phyloP scores from a whole-genome alignment of 1,140 invertebrate genomes.

The Harpegnathos saltator region DNA sequence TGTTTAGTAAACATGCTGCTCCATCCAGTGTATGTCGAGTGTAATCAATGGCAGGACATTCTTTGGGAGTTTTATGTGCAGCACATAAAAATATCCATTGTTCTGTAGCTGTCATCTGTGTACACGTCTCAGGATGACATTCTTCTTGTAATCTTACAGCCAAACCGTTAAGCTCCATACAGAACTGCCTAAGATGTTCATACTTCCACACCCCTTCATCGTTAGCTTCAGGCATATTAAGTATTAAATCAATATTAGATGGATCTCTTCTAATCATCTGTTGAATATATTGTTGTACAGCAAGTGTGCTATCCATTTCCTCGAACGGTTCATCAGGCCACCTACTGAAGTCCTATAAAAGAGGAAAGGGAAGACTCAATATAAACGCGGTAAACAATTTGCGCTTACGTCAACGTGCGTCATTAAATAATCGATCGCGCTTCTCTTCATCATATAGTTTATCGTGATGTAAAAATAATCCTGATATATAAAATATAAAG shows the following conservation, averaged over 20 bases:
- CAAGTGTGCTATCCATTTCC: conserved; percentile 99
- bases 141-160: conserved; percentile 97
- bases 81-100: conserved; percentile 99
- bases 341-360: conserved; percentile 95
- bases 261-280: conserved; percentile 98
- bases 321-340: conserved; percentile 99
- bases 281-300: conserved; percentile 99
- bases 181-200: conserved; percentile 99
- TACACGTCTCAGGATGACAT: conserved; percentile 98
- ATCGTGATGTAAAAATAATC: conserved; percentile 40
- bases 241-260: conserved; percentile 96
- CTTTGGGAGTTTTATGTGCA: conserved; percentile 99
- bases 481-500: neutral
- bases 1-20: conserved; percentile 98
- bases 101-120: conserved; percentile 99
- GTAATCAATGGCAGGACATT: conserved; percentile 99
- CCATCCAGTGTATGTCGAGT: conserved; percentile 99
- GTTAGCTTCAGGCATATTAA: conserved; percentile 98
- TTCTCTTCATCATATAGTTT: neutral
- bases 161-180: conserved; percentile 99
- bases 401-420: conserved; percentile 14
- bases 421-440: conserved; percentile 26
- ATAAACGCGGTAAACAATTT: conserved; percentile 41
- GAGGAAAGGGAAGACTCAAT: conserved; percentile 28
- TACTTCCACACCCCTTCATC: conserved; percentile 99